Conservation (phyloP, 1,140 invertebrate species). For the Ips typographus region DNA sequence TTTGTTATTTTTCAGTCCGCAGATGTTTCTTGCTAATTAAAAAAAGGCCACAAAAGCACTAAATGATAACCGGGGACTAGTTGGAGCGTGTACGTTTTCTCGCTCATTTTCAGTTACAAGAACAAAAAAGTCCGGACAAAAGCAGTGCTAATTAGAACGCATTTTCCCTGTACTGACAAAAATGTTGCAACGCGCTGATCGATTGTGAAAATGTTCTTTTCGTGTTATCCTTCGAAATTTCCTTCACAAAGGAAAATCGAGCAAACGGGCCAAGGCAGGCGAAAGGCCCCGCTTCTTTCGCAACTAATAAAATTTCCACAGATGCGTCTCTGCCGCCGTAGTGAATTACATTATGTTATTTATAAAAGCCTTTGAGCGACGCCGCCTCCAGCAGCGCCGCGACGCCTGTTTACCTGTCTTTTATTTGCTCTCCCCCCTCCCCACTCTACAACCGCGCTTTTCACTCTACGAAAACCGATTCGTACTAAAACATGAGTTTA, state of each 20-base stretch:
- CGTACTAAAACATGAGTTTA: background rate
- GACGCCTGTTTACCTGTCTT: conserved; percentile 36
- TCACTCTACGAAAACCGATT: background rate
- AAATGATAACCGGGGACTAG: conserved; percentile 43
- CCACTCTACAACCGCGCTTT: background rate
- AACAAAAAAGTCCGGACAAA: conserved; percentile 47
- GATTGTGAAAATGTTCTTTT: conserved; percentile 17
- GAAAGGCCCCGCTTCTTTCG: conserved; percentile 39
- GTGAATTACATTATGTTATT: conserved; percentile 53
- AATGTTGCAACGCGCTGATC: background rate
- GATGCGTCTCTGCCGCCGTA: conserved; percentile 45
- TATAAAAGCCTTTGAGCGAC: conserved; percentile 51
- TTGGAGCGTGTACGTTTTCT: conserved; percentile 29
- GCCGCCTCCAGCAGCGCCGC: conserved; percentile 43
- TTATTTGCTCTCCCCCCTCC: conserved; percentile 14
- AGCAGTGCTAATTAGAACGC: conserved; percentile 42
- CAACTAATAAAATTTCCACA: conserved; percentile 53
- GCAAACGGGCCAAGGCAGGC: conserved; percentile 8
- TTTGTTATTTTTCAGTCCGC: conserved; percentile 11
- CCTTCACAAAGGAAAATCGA: conserved; percentile 17
- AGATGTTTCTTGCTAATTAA: conserved; percentile 51
- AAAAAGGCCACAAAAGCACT: conserved; percentile 45
- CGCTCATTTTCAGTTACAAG: conserved; percentile 46
- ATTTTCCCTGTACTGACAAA: background rate
- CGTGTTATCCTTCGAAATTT: conserved; percentile 3